phyloP scores from a whole-genome alignment of 1,140 invertebrate species.

The Magallana ariakensis region DNA sequence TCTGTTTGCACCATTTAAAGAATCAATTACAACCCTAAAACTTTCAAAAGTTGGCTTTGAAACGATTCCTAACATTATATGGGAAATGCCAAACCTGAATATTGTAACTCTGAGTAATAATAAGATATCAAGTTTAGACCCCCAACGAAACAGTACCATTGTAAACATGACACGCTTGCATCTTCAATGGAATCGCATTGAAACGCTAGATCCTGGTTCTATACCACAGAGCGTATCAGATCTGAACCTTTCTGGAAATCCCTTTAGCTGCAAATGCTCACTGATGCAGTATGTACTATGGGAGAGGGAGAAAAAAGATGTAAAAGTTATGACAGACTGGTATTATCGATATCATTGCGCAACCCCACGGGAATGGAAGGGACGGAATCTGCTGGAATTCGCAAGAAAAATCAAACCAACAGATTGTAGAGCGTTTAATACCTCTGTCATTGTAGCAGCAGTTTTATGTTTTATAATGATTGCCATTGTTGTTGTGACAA shows the following conservation, averaged over 20 bases:
- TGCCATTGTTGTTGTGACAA: not conserved
- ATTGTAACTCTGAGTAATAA: not conserved
- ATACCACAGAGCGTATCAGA: not conserved
- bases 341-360: not conserved
- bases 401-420: not conserved
- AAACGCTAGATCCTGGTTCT: not conserved
- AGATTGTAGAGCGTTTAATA: not conserved
- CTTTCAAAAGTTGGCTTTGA: not conserved
- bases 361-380: not conserved
- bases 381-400: not conserved
- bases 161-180: not conserved
- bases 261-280: not conserved
- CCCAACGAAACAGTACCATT: not conserved
- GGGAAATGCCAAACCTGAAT: not conserved
- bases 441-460: not conserved
- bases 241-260: not conserved
- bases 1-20: not conserved
- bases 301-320: not conserved
- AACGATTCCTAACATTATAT: not conserved
- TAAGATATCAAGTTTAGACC: not conserved
- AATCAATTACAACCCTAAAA: not conserved
- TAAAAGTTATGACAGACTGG: not conserved
- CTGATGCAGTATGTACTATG: not conserved
- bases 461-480: not conserved
- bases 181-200: not conserved